Evolutionary conservation across 2,888 invertebrate species (phyloP), one percentile per base, ranked within the genome.

Genomic region (Xestia c-nigrum): DNA sequence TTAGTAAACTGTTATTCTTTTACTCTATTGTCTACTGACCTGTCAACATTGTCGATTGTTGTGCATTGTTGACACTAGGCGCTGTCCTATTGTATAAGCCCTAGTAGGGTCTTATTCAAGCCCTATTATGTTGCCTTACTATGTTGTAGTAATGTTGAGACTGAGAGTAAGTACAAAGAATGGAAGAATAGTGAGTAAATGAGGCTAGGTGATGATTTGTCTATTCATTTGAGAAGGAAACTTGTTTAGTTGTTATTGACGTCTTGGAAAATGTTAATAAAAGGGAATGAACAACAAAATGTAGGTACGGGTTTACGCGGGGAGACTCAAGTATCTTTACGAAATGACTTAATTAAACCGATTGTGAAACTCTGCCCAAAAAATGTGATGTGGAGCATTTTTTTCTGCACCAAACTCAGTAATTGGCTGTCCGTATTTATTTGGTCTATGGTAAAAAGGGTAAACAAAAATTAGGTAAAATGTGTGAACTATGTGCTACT

Each of bases 51-150:
- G 84, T 80, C 72, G 64, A 74, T 77, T 55, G 38, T 77, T 75
- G 16, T 74, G 66, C 63, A 47, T 64, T 82, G 76, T 82, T 81
- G 64, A 74, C 76, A 81, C 73, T 78, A 78, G 74, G 66, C 1
- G 46, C 12, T 61, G 70, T 40, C 74, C 81, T 81, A 76, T 89
- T 89, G 86, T 85, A 67, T 81, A 81, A 88, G 86, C 80, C 78
- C 85, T 89, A 85, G 80, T 88, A 89, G 87, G 90, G 81, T 89
- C 84, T 90, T 91, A 91, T 86, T 71, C 79, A 89, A 89, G 84
- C 79, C 76, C 72, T 85, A 72, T 91, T 80, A 90, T 85, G 85
- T n/a, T 70, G 76, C 67, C 55, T 73, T 81, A 87, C 88, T 73
- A 76, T 82, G 67, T 55, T 70, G 64, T 81, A 73, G 82, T 85